Conservation (phyloP, 2,888 invertebrate genomes). For the Eupithecia inturbata region DNA sequence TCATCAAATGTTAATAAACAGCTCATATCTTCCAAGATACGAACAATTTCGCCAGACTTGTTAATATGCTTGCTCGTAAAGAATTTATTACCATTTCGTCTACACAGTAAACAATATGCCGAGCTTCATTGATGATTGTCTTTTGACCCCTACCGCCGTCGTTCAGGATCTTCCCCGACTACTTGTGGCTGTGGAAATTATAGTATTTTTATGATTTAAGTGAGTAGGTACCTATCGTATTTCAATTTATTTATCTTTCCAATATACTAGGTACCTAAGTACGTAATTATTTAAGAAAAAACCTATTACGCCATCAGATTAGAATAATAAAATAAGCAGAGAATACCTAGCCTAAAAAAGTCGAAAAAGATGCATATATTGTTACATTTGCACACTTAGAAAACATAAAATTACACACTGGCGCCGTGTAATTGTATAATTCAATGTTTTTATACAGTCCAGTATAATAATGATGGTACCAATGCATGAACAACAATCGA, state of each 20-base stretch:
- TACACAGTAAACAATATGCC: slow-evolving; percentile 35
- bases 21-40: slow-evolving; percentile 40
- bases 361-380: neutral
- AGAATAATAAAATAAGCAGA: neutral
- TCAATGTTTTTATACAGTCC: neutral
- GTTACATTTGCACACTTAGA: neutral
- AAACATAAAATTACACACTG: neutral
- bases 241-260: too few relatives aligned
- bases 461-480: neutral
- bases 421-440: neutral
- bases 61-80: slow-evolving; percentile 37
- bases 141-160: neutral
- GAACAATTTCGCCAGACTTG: slow-evolving; percentile 38
- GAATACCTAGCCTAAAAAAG: neutral
- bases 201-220: neutral
- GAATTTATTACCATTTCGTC: slow-evolving; percentile 40
- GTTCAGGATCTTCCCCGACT: neutral
- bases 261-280: neutral
- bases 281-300: neutral
- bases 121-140: slow-evolving; percentile 12
- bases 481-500: slow-evolving; percentile 39
- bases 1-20: slow-evolving; percentile 40
- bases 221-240: neutral
- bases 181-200: neutral
- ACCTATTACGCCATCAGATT: neutral